phyloP scores from a whole-genome alignment of 2,888 invertebrate genomes.

The Halictus quadricinctus region DNA sequence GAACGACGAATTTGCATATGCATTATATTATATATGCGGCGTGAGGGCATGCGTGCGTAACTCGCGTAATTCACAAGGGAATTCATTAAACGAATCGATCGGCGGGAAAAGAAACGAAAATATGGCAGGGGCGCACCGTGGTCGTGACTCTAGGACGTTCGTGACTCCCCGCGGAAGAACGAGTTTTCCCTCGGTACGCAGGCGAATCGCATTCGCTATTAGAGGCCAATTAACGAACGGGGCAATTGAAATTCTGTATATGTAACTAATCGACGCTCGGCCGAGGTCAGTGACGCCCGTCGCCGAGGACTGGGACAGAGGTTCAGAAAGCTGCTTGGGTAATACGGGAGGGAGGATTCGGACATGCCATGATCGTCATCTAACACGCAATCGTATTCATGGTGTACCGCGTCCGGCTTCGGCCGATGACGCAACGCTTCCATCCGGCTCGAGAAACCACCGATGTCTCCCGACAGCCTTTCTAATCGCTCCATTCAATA shows the following conservation, averaged over 20 bases:
- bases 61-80: slow-evolving; percentile 39
- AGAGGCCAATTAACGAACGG: slow-evolving; percentile 58
- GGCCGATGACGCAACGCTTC: slow-evolving; percentile 57
- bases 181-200: slow-evolving; percentile 46
- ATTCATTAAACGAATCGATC: slow-evolving; percentile 58
- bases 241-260: slow-evolving; percentile 59
- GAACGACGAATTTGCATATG: slow-evolving; percentile 9
- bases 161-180: slow-evolving; percentile 45
- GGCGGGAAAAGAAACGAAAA: slow-evolving; percentile 40
- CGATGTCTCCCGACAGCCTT: slow-evolving; percentile 16
- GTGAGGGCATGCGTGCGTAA: slow-evolving; percentile 31
- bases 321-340: slow-evolving; percentile 25
- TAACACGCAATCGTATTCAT: slow-evolving; percentile 56
- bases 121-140: slow-evolving; percentile 17
- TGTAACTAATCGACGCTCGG: slow-evolving; percentile 38
- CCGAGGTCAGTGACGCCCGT: slow-evolving; percentile 39
- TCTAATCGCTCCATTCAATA: slow-evolving; percentile 32
- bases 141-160: slow-evolving; percentile 52
- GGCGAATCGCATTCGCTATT: slow-evolving; percentile 46
- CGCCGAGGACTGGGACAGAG: slow-evolving; percentile 3
- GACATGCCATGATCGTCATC: slow-evolving; percentile 23
- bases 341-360: slow-evolving; percentile 33
- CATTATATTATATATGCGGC: not conserved
- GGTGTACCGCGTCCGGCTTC: slow-evolving; percentile 50
- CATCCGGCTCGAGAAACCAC: slow-evolving; percentile 45